phyloP scores from a whole-genome alignment of 2,888 invertebrate genomes.

The Orchesella flavescens region DNA sequence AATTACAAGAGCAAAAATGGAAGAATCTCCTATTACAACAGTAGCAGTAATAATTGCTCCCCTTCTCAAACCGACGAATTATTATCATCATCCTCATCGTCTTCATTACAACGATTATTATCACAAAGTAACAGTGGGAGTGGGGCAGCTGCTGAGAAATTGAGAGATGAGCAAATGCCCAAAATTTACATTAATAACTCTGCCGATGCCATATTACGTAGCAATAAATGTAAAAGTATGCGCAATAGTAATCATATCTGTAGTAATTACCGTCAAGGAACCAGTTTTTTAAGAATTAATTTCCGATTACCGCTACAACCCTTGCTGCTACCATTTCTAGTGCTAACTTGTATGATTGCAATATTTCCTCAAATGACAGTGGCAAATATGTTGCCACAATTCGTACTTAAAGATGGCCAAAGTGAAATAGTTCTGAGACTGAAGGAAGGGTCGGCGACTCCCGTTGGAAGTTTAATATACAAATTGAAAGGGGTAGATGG shows the following conservation, averaged over 20 bases:
- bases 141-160: background rate
- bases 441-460: conserved; percentile 90
- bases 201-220: conserved; percentile 60
- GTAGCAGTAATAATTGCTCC: conserved; percentile 19
- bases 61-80: conserved; percentile 29
- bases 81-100: conserved; percentile 22
- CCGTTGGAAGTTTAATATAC: conserved; percentile 87
- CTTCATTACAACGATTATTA: conserved; percentile 45
- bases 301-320: conserved; percentile 28
- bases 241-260: conserved; percentile 39
- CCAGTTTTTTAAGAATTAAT: conserved; percentile 56
- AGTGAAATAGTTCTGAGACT: conserved; percentile 92
- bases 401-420: conserved; percentile 86
- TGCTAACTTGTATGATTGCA: conserved; percentile 4
- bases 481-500: conserved; percentile 87
- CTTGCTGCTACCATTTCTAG: background rate
- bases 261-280: conserved; percentile 42
- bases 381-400: conserved; percentile 87
- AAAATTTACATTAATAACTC: conserved; percentile 52
- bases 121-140: background rate
- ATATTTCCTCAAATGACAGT: conserved; percentile 44
- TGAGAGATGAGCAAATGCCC: conserved; percentile 29
- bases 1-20: conserved; percentile 14
- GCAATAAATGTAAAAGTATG: conserved; percentile 22
- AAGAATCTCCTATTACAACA: conserved; percentile 1